phyloP scores from a whole-genome alignment of 2,797 vertebrate genomes.

The Avahi laniger region DNA sequence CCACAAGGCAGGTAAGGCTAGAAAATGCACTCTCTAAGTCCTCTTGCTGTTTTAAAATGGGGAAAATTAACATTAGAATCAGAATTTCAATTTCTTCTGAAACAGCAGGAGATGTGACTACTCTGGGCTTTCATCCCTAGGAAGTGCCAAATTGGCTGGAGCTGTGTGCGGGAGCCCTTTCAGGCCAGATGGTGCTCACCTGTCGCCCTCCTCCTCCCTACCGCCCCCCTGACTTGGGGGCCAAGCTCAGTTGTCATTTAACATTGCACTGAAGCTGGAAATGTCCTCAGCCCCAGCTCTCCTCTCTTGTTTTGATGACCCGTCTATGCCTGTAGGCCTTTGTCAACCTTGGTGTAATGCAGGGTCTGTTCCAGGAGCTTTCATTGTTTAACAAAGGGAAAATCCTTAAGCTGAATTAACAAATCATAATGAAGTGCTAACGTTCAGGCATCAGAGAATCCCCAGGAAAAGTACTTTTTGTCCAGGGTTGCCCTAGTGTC shows the following conservation, averaged over 20 bases:
- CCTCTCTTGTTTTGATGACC: background rate
- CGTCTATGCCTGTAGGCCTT: background rate
- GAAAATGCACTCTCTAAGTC: background rate
- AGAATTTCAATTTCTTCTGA: background rate
- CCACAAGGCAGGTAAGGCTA: background rate
- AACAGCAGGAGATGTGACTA: background rate
- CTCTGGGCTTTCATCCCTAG: background rate
- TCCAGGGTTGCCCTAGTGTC: background rate
- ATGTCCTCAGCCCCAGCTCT: background rate
- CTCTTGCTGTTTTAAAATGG: background rate
- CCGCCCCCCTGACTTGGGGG: background rate
- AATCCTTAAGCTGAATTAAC: background rate
- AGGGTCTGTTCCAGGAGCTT: background rate
- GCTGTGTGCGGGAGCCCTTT: background rate
- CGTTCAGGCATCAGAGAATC: background rate
- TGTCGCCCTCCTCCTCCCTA: background rate
- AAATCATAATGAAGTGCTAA: background rate
- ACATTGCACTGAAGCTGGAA: background rate
- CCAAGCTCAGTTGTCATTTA: background rate
- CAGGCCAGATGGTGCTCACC: background rate
- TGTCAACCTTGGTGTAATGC: background rate
- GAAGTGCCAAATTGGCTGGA: fast-evolving
- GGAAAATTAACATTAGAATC: background rate
- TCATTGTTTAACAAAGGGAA: background rate
- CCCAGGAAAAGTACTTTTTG: background rate